These are phyloP conservation scores for Psittacula derbiana DNA, from an alignment of 2,797 vertebrate species.

Conservation along the genomic window DNA sequence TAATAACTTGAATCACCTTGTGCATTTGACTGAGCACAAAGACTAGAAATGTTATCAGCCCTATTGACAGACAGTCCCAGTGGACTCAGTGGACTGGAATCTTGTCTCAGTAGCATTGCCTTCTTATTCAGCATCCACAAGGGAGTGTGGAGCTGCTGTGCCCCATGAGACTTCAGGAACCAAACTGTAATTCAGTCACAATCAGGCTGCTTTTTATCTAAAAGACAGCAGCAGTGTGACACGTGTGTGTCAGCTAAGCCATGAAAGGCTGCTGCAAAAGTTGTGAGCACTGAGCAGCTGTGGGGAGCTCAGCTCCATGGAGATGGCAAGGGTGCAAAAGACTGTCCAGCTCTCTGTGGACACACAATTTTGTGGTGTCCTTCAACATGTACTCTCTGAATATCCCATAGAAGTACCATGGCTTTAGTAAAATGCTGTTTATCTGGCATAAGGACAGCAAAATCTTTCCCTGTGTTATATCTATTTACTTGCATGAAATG, in stretches of 20 bases:
- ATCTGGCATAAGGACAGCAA: neutral
- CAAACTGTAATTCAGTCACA: neutral
- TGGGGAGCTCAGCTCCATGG: neutral
- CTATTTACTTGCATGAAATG: neutral
- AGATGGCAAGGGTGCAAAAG: neutral
- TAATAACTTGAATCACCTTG: neutral
- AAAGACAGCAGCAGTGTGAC: neutral
- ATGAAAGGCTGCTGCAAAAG: neutral
- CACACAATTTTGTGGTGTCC: neutral
- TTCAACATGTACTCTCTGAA: neutral
- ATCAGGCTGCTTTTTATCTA: neutral
- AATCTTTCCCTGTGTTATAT: neutral
- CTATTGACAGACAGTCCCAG: neutral
- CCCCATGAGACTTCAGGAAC: neutral
- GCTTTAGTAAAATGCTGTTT: neutral
- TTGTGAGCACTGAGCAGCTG: neutral
- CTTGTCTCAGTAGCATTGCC: neutral
- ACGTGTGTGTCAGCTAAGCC: neutral
- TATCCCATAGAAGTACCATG: neutral
- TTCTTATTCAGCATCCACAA: rapidly evolving
- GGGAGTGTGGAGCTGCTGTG: neutral
- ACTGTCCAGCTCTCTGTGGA: neutral
- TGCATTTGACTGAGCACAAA: neutral
- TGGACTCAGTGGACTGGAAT: neutral
- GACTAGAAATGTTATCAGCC: neutral